Base-by-base conservation (phyloP, 1,140 invertebrate genomes). In the Epicauta chinensis region DNA sequence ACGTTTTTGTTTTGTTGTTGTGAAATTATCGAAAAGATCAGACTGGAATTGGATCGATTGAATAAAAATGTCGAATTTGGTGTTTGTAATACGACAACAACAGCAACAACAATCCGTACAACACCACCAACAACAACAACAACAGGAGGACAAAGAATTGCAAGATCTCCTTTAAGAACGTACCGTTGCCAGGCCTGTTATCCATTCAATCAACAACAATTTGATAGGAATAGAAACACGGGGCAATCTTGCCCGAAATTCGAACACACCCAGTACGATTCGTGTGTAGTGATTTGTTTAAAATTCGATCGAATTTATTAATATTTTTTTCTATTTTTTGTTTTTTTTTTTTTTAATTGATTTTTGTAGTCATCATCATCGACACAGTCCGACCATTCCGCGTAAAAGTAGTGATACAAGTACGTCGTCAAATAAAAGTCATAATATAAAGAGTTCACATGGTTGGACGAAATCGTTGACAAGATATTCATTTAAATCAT, bases 231-330 rank as follows among this genome's bases (percentile, higher is more conserved):
- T 53, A 65, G 58, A 67, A 69, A 55, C 55, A 70, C 68, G 68
- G 68, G 68, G 65, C 68, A 70, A 39, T 55, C 67, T 45, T 70
- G 68, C 64, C 68, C 68, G 41, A 67, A 68, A 58, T 68, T 70
- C 48, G 64, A 69, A 53, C 60, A 61, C 51, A 63, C 55, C 61
- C 55, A 56, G 68, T 70, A 56, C 60, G 68, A n/a, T n/a, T n/a
- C n/a, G n/a, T n/a, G n/a, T n/a, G n/a, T n/a, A n/a, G n/a, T n/a
- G n/a, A n/a, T n/a, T n/a, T n/a, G n/a, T n/a, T n/a, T n/a, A n/a
- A n/a, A n/a, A n/a, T n/a, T n/a, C n/a, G n/a, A n/a, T n/a, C n/a
- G n/a, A n/a, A n/a, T n/a, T n/a, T n/a, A n/a, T n/a, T n/a, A n/a
- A n/a, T n/a, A n/a, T n/a, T 63, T 41, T 5, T 14, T 3, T 31